These are phyloP conservation scores for Styela clava DNA, from an alignment of 23 tunicate species.

Conservation along the genomic window DNA sequence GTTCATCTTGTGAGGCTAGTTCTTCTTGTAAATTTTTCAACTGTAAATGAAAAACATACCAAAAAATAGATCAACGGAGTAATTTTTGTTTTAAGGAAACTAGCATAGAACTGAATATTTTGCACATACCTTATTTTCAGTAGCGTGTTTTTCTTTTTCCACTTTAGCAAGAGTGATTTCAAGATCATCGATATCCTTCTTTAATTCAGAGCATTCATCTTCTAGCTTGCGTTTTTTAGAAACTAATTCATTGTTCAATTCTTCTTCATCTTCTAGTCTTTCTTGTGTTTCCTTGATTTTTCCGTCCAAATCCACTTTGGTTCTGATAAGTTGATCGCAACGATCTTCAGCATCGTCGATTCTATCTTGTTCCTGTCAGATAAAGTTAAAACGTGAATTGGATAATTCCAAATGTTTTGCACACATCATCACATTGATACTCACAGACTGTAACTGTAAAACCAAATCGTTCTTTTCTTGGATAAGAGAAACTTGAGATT, in stretches of 20 bases:
- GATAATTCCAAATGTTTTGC: neutral
- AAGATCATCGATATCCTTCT: slow-evolving; percentile 87
- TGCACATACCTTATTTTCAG: slow-evolving; percentile 49
- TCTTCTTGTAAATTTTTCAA: slow-evolving; percentile 93
- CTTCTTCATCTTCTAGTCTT: slow-evolving; percentile 95
- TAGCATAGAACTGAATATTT: too few relatives aligned
- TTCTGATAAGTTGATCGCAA: slow-evolving; percentile 87
- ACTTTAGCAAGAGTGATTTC: slow-evolving; percentile 86
- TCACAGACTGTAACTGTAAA: slow-evolving; percentile 46
- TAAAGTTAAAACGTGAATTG: too few relatives aligned
- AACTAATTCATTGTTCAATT: slow-evolving; percentile 67
- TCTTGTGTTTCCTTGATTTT: slow-evolving; percentile 90
- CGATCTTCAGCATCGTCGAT: slow-evolving; percentile 88
- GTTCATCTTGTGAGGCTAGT: slow-evolving; percentile 85
- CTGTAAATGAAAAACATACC: slow-evolving; percentile 29
- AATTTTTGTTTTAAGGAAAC: too few relatives aligned
- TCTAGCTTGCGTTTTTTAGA: slow-evolving; percentile 87
- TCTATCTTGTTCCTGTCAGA: slow-evolving; percentile 82
- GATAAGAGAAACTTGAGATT: slow-evolving; percentile 68
- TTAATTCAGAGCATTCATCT: slow-evolving; percentile 87
- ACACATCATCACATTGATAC: neutral
- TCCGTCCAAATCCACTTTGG: slow-evolving; percentile 94
- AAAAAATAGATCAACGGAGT: too few relatives aligned
- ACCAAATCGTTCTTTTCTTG: slow-evolving; percentile 96
- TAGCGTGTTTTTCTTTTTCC: slow-evolving; percentile 91